phyloP scores from a whole-genome alignment of 1,140 invertebrate species.

The Atta colombica region DNA sequence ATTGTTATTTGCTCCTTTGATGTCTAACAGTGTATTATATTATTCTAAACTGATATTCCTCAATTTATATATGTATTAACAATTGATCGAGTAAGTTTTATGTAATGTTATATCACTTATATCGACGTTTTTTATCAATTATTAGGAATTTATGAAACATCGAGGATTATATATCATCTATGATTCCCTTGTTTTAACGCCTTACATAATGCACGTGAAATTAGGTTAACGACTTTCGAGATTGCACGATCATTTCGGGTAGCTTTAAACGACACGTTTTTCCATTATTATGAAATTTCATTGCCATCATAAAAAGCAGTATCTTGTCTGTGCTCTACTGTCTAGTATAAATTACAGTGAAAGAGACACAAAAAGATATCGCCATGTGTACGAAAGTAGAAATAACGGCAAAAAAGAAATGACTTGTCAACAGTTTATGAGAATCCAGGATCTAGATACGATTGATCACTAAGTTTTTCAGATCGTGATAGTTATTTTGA shows the following conservation, averaged over 20 bases:
- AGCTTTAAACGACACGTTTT: constrained; percentile 25
- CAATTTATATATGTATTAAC: not conserved
- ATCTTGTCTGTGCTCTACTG: not conserved
- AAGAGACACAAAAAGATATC: not conserved
- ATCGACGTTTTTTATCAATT: not conserved
- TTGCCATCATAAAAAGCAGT: constrained; percentile 11
- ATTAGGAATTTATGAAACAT: constrained; percentile 1
- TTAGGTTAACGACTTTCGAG: constrained; percentile 33
- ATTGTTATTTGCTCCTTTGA: too few relatives aligned
- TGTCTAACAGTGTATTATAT: too few relatives aligned
- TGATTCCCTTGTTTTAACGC: not conserved
- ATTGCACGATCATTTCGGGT: constrained; percentile 18
- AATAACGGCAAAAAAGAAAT: constrained; percentile 21
- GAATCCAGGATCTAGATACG: constrained; percentile 8
- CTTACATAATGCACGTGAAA: constrained; percentile 17
- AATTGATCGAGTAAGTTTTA: not conserved
- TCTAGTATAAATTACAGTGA: not conserved
- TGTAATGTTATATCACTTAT: not conserved
- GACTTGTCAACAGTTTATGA: constrained; percentile 9
- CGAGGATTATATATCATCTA: not conserved
- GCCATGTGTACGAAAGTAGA: not conserved
- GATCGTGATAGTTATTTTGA: constrained; percentile 51
- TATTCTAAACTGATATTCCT: not conserved
- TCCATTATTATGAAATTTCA: constrained; percentile 29
- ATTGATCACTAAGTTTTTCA: constrained; percentile 24